Conservation (phyloP, 1,140 invertebrate species). For the Heliothis subflexa region DNA sequence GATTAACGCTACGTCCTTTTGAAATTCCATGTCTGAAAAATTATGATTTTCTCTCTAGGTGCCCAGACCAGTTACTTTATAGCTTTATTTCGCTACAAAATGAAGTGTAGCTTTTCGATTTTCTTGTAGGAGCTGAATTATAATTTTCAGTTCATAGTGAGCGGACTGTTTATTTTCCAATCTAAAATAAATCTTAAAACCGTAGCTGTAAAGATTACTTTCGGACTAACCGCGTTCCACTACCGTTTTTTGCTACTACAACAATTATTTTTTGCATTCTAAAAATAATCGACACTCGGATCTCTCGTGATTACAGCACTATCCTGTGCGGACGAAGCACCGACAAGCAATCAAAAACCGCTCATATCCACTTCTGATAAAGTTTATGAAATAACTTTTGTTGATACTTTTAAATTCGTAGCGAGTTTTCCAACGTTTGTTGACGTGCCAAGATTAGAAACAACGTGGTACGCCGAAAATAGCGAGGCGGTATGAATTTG, state of each 20-base stretch:
- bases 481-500: conserved; percentile 49
- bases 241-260: conserved; percentile 7
- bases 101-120: background rate
- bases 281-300: conserved; percentile 44
- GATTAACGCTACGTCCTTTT: background rate
- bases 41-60: background rate
- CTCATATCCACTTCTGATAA: conserved; percentile 11
- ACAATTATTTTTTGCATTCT: conserved; percentile 47
- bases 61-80: background rate
- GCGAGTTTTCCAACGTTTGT: conserved; percentile 43
- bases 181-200: conserved; percentile 17
- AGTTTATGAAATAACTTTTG: conserved; percentile 4
- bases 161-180: too few species aligned
- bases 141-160: background rate
- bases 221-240: background rate
- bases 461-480: conserved; percentile 54
- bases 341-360: background rate
- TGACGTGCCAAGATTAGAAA: conserved; percentile 53
- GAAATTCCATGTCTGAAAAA: background rate
- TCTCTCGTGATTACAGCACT: background rate
- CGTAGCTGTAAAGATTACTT: background rate
- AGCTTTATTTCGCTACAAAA: background rate
- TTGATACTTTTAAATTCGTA: conserved; percentile 6
- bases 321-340: background rate
- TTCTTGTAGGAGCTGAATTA: background rate